Evolutionary conservation across 2,888 invertebrate genomes (phyloP).

Genomic region (Mamestra brassicae): DNA sequence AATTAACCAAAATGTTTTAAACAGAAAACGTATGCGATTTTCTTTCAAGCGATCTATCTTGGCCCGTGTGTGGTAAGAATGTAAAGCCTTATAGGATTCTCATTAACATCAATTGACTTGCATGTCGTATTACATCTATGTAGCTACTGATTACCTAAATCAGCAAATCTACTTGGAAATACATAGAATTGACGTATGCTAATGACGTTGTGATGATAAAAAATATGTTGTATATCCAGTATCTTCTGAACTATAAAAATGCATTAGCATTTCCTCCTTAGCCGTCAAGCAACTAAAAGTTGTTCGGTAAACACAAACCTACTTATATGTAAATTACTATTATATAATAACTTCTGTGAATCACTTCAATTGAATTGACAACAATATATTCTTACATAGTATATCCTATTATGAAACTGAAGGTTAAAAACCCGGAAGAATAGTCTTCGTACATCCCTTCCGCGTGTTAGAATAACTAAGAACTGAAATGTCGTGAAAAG

Average conservation of each 20-base stretch:
- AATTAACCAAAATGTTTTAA: slow-evolving; percentile 53
- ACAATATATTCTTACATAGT: slow-evolving; percentile 61
- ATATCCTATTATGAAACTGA: slow-evolving; percentile 67
- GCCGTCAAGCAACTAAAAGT: slow-evolving; percentile 23
- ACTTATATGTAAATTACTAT: slow-evolving; percentile 53
- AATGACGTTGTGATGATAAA: slow-evolving; percentile 46
- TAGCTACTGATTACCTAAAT: slow-evolving; percentile 45
- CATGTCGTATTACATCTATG: slow-evolving; percentile 52
- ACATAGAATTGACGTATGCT: slow-evolving; percentile 40
- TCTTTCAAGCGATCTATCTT: slow-evolving; percentile 48
- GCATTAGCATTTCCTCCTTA: slow-evolving; percentile 49
- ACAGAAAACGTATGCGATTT: slow-evolving; percentile 48
- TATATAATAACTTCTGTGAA: slow-evolving; percentile 52
- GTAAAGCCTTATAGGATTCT: slow-evolving; percentile 47
- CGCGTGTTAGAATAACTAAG: slow-evolving; percentile 57
- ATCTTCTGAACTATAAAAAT: slow-evolving; percentile 39
- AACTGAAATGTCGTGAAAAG: slow-evolving; percentile 60
- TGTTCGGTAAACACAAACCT: slow-evolving; percentile 45
- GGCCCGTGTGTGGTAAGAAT: slow-evolving; percentile 54
- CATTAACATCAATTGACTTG: slow-evolving; percentile 52
- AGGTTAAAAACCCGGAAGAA: slow-evolving; percentile 78
- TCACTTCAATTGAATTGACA: slow-evolving; percentile 60
- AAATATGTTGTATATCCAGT: slow-evolving; percentile 16
- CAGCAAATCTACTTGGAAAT: slow-evolving; percentile 40
- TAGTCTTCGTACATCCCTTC: slow-evolving; percentile 65